These are phyloP conservation scores for Podocnemis expansa DNA, from an alignment of 2,113 vertebrate genomes.

Conservation along the genomic window DNA sequence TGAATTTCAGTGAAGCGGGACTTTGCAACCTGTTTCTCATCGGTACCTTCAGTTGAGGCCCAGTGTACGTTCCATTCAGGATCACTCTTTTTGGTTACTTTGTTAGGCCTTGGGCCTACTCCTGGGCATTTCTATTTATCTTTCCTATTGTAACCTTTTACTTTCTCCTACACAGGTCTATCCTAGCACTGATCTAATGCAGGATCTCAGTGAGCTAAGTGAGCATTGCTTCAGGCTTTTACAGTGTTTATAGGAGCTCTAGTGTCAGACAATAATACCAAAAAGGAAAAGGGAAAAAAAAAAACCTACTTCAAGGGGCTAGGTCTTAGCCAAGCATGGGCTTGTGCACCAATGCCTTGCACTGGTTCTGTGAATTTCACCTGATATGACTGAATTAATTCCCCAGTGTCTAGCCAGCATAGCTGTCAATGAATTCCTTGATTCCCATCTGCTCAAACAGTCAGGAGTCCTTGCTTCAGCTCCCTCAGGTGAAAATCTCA, in stretches of 20 bases:
- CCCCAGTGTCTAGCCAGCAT: not conserved
- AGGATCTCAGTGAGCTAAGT: not conserved
- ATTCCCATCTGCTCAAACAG: not conserved
- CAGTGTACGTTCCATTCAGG: no score
- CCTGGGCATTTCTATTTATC: no score
- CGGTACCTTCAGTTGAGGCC: no score
- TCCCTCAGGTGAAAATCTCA: not conserved
- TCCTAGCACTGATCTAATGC: not conserved
- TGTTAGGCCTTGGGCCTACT: no score
- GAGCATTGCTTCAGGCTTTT: not conserved
- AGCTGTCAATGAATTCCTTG: not conserved
- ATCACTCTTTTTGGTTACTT: no score
- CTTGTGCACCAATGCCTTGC: not conserved
- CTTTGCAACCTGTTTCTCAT: no score
- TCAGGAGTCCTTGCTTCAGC: accelerated
- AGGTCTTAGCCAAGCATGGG: not conserved
- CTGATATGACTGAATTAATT: not conserved
- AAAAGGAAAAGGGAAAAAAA: not conserved
- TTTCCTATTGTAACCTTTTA: no score
- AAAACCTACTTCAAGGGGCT: not conserved
- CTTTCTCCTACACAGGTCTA: no score
- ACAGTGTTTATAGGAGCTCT: not conserved
- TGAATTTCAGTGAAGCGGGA: no score
- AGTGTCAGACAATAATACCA: not conserved
- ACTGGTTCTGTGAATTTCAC: not conserved